These are phyloP conservation scores for Emydoidea blandingii DNA, from an alignment of 2,797 vertebrate species.

Conservation along the genomic window DNA sequence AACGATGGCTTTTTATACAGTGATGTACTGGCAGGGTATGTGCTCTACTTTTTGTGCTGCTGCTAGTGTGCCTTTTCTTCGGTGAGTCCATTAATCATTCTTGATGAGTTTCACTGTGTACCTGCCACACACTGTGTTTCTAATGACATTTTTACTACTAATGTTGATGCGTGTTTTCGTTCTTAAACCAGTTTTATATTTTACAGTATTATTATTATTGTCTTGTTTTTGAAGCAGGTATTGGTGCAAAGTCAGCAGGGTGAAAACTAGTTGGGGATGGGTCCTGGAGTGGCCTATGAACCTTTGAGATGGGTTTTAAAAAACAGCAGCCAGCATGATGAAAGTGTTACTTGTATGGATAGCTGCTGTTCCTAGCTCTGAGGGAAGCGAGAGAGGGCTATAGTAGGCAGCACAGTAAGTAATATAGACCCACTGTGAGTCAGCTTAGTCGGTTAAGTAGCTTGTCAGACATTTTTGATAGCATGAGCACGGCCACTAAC, in stretches of 20 bases:
- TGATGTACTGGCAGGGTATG: not conserved
- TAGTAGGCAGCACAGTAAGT: not conserved
- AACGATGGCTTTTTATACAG: not conserved
- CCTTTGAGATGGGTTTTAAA: not conserved
- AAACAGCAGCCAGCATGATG: not conserved
- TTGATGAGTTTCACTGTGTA: not conserved
- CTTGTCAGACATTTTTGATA: not conserved
- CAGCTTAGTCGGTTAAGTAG: not conserved
- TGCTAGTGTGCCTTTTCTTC: not conserved
- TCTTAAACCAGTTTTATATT: not conserved
- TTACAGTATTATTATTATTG: not conserved
- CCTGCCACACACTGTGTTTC: not conserved
- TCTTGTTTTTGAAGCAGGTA: not conserved
- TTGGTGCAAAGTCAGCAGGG: not conserved
- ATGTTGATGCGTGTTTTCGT: not conserved
- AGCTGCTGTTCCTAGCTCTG: not conserved
- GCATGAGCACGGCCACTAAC: not conserved
- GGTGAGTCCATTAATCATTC: not conserved
- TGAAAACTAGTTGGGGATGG: not conserved
- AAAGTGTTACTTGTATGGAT: not conserved
- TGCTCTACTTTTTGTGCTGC: not conserved
- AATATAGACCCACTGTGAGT: not conserved
- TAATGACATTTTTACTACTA: not conserved
- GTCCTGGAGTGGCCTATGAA: not conserved
- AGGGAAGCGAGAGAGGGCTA: not conserved